Conservation (phyloP, 2,888 invertebrate genomes). For the Hirtodrosophila duncani region DNA sequence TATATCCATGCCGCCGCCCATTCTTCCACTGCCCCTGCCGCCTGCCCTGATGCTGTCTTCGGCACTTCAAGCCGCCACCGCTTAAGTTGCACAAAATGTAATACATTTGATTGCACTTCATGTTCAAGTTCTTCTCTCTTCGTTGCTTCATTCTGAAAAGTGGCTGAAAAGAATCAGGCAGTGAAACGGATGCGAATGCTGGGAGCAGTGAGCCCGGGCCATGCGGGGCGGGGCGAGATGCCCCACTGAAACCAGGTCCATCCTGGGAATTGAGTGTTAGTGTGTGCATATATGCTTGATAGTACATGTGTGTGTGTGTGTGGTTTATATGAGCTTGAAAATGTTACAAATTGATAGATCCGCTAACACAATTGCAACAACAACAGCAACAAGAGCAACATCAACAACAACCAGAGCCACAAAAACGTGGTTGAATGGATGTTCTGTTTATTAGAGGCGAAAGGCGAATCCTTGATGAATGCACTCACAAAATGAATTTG, state of each 20-base stretch:
- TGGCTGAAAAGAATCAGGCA: conserved; percentile 60
- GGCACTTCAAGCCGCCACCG: conserved; percentile 57
- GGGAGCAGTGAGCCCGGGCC: no score
- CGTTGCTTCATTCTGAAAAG: no score
- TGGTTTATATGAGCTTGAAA: conserved; percentile 53
- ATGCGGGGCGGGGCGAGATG: no score
- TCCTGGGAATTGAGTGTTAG: conserved; percentile 3
- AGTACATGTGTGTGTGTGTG: conserved; percentile 13
- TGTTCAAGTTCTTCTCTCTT: conserved; percentile 68
- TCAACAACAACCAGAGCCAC: conserved; percentile 4
- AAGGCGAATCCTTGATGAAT: neutral
- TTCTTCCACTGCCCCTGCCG: neutral
- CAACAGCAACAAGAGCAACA: conserved; percentile 5
- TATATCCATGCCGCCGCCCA: conserved; percentile 35
- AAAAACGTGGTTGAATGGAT: conserved; percentile 19
- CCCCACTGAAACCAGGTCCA: no score
- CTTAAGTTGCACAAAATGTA: conserved; percentile 70
- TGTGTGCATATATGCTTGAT: conserved; percentile 7
- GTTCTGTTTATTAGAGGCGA: conserved; percentile 38
- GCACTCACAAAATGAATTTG: neutral
- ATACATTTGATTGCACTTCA: conserved; percentile 71
- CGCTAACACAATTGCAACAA: conserved; percentile 42
- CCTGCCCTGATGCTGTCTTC: conserved; percentile 43
- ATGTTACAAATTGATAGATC: conserved; percentile 64
- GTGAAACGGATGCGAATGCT: conserved; percentile 56